Percentiles rank a stretch among this genome's conserved stretches.
These are phyloP conservation scores for Clusia tigrina DNA, from an alignment of 2,888 invertebrate genomes.

Conservation along the genomic window DNA sequence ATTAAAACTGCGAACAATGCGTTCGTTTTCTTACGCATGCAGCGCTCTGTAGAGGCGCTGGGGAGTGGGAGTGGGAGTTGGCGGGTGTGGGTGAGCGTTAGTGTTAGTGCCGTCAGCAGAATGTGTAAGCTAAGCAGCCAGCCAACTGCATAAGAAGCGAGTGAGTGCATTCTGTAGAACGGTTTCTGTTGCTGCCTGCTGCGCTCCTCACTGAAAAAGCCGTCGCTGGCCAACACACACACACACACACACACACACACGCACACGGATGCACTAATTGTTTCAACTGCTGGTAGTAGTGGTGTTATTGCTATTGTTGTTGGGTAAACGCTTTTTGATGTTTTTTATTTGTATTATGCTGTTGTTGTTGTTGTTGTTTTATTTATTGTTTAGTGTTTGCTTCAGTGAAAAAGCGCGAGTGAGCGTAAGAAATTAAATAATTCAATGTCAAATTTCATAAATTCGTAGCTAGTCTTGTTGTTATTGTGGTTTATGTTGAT, in stretches of 20 bases:
- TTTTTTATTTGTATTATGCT: not conserved
- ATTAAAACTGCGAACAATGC: no score
- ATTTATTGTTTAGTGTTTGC: not conserved
- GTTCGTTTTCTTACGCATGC: not conserved
- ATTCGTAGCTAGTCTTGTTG: not conserved
- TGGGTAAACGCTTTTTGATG: not conserved
- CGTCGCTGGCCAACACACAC: not conserved
- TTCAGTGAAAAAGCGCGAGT: not conserved
- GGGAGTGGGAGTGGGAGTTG: no score
- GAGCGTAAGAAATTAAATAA: not conserved
- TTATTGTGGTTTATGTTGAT: not conserved
- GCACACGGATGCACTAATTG: not conserved
- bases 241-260: constrained; percentile 13
- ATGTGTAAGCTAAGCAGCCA: no score
- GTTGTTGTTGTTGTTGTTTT: not conserved
- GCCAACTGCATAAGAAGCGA: not conserved
- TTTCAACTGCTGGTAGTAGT: not conserved
- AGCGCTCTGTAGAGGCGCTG: not conserved
- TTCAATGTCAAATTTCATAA: constrained; percentile 7
- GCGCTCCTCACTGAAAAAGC: no score
- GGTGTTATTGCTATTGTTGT: not conserved
- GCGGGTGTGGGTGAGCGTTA: no score
- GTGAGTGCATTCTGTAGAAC: not conserved
- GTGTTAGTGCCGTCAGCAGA: no score
- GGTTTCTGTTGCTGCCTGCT: no score